Evolutionary conservation across 1,140 invertebrate genomes (phyloP).

Genomic region (Sminthurinus signatus): DNA sequence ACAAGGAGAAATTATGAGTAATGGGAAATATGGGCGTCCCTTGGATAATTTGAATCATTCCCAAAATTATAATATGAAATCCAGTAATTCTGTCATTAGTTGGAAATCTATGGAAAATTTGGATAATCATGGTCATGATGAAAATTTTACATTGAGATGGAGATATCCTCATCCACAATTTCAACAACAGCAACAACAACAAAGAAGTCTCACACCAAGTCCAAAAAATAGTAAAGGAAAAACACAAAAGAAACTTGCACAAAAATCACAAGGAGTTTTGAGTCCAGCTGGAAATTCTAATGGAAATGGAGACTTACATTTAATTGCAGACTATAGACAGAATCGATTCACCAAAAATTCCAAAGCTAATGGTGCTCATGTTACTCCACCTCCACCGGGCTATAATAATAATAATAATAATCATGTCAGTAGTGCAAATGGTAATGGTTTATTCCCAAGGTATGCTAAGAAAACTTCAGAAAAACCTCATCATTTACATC

Average conservation of each 20-base stretch:
- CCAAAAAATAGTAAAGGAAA: slow-evolving; percentile 30
- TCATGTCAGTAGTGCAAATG: background rate
- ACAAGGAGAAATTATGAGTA: background rate
- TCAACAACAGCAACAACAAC: slow-evolving; percentile 5
- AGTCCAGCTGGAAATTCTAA: too few species aligned
- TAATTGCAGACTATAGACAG: slow-evolving; percentile 31
- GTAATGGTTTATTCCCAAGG: slow-evolving; percentile 24
- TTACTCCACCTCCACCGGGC: background rate
- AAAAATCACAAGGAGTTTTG: background rate
- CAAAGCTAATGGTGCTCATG: slow-evolving; percentile 1
- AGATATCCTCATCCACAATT: slow-evolving; percentile 28
- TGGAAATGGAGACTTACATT: slow-evolving; percentile 9
- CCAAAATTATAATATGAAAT: background rate
- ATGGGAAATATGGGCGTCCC: background rate
- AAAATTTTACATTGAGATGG: slow-evolving; percentile 38
- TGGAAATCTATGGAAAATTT: slow-evolving; percentile 40
- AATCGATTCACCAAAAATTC: slow-evolving; percentile 37
- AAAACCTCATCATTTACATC: slow-evolving; percentile 14
- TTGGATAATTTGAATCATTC: background rate
- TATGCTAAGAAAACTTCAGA: slow-evolving; percentile 31
- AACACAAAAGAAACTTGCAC: slow-evolving; percentile 11
- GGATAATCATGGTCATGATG: slow-evolving; percentile 15
- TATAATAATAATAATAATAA: background rate
- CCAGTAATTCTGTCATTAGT: background rate
- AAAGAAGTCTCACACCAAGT: slow-evolving; percentile 18